phyloP scores from a whole-genome alignment of 2,888 invertebrate species.

The Pristionchus japonicus region DNA sequence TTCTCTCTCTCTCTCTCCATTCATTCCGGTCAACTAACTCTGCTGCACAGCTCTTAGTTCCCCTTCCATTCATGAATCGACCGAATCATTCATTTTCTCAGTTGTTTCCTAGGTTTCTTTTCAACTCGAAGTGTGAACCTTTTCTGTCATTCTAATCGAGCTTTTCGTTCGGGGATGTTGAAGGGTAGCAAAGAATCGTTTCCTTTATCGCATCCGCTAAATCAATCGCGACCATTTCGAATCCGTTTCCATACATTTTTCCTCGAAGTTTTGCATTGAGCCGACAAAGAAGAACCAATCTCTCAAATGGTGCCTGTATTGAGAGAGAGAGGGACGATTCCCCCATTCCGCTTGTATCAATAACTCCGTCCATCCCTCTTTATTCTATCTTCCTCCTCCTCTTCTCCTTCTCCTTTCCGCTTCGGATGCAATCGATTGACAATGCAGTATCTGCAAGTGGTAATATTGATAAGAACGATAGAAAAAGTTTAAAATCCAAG shows the following conservation, averaged over 20 bases:
- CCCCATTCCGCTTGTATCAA: slow-evolving; percentile 17
- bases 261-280: background rate
- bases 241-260: background rate
- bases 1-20: slow-evolving; percentile 18
- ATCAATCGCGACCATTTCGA: no score
- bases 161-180: no score
- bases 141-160: background rate
- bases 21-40: slow-evolving; percentile 29
- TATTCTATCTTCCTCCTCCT: background rate
- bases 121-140: no score
- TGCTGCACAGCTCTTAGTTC: background rate
- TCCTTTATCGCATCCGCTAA: no score
- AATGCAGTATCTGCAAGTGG: slow-evolving; percentile 31
- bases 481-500: no score
- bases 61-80: background rate
- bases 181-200: no score
- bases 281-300: slow-evolving; percentile 38
- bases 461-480: no score
- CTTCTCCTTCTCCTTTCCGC: background rate
- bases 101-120: no score
- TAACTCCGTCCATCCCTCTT: slow-evolving; percentile 1
- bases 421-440: slow-evolving; percentile 23
- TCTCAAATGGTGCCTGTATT: slow-evolving; percentile 5
- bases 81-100: no score
- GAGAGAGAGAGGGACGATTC: slow-evolving; percentile 29